Percentiles rank a stretch among this genome's conserved stretches.
These are phyloP conservation scores for Mimas tiliae DNA, from an alignment of 2,888 invertebrate species.

Conservation along the genomic window DNA sequence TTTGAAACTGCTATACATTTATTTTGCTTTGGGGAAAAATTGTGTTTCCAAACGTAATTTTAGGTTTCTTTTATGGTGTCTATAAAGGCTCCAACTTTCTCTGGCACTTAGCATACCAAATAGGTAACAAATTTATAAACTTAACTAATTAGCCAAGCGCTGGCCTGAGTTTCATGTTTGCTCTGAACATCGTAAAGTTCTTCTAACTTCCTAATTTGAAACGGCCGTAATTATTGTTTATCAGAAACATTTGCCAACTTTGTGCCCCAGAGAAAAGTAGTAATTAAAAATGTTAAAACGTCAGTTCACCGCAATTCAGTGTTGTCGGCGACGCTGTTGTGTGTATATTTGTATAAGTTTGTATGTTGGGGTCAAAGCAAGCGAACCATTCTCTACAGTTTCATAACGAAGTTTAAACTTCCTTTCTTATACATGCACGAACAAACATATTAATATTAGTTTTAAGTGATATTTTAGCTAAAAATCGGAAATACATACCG, in stretches of 20 bases:
- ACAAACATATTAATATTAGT: no score
- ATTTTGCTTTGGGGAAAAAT: conserved; percentile 28
- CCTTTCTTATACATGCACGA: no score
- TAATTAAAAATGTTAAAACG: conserved; percentile 44
- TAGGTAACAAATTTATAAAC: conserved; percentile 81
- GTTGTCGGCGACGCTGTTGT: not conserved
- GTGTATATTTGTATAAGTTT: not conserved
- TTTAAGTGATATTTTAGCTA: no score
- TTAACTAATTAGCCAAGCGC: conserved; percentile 74
- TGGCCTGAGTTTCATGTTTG: conserved; percentile 72
- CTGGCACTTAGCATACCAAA: conserved; percentile 77
- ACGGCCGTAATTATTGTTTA: conserved; percentile 68
- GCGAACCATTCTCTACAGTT: not conserved
- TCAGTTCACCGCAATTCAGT: conserved; percentile 7
- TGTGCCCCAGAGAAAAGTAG: conserved; percentile 46
- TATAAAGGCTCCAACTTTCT: conserved; percentile 54
- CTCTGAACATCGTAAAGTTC: conserved; percentile 66
- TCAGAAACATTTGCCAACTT: conserved; percentile 58
- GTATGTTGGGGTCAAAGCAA: not conserved
- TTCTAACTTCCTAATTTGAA: conserved; percentile 72
- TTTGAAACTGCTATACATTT: not conserved
- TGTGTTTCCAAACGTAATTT: conserved; percentile 49
- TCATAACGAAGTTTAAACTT: no score
- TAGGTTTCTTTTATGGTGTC: conserved; percentile 44
- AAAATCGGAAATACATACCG: no score